Base-by-base conservation (phyloP, 2,888 invertebrate species). In the Drosophila birchii region DNA sequence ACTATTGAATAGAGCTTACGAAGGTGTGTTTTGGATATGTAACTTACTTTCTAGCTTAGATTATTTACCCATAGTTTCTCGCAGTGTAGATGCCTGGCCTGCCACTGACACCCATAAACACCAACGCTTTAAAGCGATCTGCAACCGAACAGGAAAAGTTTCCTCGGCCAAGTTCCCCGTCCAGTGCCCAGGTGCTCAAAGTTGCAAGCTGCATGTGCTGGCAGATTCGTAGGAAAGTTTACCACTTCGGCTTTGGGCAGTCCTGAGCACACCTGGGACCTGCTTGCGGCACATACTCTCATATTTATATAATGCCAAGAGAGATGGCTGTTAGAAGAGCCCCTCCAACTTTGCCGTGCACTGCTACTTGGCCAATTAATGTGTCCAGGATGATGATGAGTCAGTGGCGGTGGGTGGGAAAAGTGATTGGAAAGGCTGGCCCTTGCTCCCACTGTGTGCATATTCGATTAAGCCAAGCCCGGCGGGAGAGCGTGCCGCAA, bases 381-480 rank as follows among this genome's bases (percentile, higher is more conserved):
- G 74, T 78, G 80, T 76, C 78, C 74, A 73, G 63, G 20, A 60
- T 4, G 54, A 53, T 75, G 71, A 72, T 59, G 74, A 59, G 53
- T 54, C 20, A 34, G 47, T 58, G 45, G 0, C 2, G 44, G 20
- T 51, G 23, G 44, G 23, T 23, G 26, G 23, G 41, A 34, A 47
- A 61, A 32, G 47, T 49, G 59, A 60, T 53, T 62, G 49, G 43
- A 55, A 16, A 18, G 34, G 32, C 41, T n/a, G 16, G 18, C 1
- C 23, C 16, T n/a, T 3, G 1, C 51, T 43, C 61, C 70, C 56
- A 23, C 26, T 62, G 71, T 59, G 58, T 90, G 81, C 60, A 89
- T 76, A 88, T 86, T 90, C 87, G 89, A 80, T 90, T 78, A 80
- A 77, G 63, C 59, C 69, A 83, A 86, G 78, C 81, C 81, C 87